Evolutionary conservation across 2,113 vertebrate genomes (phyloP), one percentile per base, ranked within the genome.

Genomic region (Callorhinus ursinus): DNA sequence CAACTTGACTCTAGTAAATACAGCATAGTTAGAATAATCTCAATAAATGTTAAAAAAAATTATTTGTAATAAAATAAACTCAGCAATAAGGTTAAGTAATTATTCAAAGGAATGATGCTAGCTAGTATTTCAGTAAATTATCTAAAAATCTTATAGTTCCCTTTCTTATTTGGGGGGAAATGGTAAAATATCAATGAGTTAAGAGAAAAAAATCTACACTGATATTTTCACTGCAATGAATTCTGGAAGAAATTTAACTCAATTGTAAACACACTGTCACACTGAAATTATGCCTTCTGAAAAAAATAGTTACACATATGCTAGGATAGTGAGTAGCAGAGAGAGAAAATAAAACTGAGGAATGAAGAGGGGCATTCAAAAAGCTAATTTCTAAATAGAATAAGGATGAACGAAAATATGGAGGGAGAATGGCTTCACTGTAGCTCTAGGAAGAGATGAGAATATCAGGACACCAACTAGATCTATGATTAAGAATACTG

Each of bases 231-330:
- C 24, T 72, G 15, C 19, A 76, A 31, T 57, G 39, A 77, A 49
- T 59, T 81, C 15, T 76, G 82, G 39, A 67, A 90, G 4, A 96
- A 96, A 95, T 53, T 92, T 82, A 90, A 67, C 16, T 74, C 61
- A 90, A 89, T 79, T 63, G 2, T 71, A 91, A 87, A 74, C 7
- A 94, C 33, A 83, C 1, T 90, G 31, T 9, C 19, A 63, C 21
- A 81, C 16, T 63, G 63, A 96, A 98, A 93, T 85, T 92, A 55
- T 49, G 63, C 2, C n/a, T 88, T 89, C 53, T 67, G 49, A 51
- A 84, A 95, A 95, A 13, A 83, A 33, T 3, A 69, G 16, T 12
- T 18, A 67, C 26, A 36, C 24, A 67, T 53, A 53, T 79, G 59
- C 10, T 82, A 72, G 63, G 55, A 94, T 18, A 90, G 55, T 59